A percentile compares a stretch with the other conserved stretches of the same genome.
phyloP scores from a whole-genome alignment of 1,140 invertebrate genomes.

The Pachypeltis micranthus region DNA sequence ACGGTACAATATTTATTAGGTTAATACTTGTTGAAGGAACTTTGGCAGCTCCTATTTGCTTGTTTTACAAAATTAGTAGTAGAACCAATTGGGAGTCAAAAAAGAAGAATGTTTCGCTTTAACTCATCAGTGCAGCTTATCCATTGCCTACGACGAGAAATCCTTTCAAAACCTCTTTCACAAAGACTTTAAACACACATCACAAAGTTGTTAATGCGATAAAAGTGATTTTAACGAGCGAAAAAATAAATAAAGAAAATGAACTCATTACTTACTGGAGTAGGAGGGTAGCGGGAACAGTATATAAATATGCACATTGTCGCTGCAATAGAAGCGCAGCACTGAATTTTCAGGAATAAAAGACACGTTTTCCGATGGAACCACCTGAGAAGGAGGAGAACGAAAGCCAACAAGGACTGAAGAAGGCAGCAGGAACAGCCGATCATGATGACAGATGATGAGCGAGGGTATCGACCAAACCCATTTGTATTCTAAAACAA shows the following conservation, averaged over 20 bases:
- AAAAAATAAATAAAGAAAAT: neutral
- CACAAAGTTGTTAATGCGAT: no score
- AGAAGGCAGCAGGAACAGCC: conserved; percentile 47
- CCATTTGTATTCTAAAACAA: conserved; percentile 9
- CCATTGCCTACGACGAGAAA: no score
- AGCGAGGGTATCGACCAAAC: neutral
- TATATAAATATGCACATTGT: conserved; percentile 51
- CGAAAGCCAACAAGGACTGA: conserved; percentile 41
- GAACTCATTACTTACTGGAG: neutral
- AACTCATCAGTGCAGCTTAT: no score
- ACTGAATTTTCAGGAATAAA: conserved; percentile 54
- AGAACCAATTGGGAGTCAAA: no score
- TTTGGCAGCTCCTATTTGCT: no score
- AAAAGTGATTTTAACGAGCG: no score
- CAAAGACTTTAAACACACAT: no score
- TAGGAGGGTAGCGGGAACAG: conserved; percentile 34
- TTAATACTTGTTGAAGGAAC: no score
- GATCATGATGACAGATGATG: conserved; percentile 36
- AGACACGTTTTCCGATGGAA: conserved; percentile 46
- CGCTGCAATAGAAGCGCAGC: conserved; percentile 44
- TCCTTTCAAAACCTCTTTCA: no score
- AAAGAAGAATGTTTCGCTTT: no score
- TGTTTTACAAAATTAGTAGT: no score
- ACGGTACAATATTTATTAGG: no score
- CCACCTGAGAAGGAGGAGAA: conserved; percentile 45